Evolutionary conservation across 2,113 vertebrate species (phyloP).

Genomic region (Formicarius rufipectus): DNA sequence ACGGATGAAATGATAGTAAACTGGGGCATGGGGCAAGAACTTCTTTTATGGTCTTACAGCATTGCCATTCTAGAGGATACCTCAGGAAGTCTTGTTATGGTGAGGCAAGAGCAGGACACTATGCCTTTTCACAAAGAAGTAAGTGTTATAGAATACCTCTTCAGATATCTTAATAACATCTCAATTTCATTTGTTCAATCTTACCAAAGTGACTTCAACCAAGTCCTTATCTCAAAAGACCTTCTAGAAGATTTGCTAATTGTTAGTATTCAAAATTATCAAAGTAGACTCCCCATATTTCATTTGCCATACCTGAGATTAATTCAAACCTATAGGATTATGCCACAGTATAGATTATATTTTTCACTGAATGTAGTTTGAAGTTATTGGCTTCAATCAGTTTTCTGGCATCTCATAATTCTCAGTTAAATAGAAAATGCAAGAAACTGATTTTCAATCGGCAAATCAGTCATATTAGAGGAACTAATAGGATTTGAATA

Average conservation of each 20-base stretch:
- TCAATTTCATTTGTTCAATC: neutral
- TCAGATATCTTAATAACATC: neutral
- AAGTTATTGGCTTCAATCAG: neutral
- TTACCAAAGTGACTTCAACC: neutral
- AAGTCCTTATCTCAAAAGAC: neutral
- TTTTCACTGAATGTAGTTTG: neutral
- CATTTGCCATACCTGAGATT: neutral
- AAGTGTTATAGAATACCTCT: too few species aligned
- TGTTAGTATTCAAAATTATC: neutral
- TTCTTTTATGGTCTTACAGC: neutral
- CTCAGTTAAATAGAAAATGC: neutral
- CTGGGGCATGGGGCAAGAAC: neutral
- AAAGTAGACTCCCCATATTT: neutral
- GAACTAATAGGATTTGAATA: slow-evolving; percentile 34
- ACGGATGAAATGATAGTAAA: neutral
- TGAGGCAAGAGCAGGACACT: neutral
- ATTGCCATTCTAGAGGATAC: neutral
- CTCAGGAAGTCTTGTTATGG: neutral
- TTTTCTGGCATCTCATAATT: neutral
- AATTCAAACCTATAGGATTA: neutral
- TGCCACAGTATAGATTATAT: neutral
- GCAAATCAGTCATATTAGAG: neutral
- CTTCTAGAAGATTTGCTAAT: neutral
- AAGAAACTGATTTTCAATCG: neutral
- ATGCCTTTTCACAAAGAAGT: neutral